Evolutionary conservation across 1,140 invertebrate genomes (phyloP).

Genomic region (Psilanteris sp.): DNA sequence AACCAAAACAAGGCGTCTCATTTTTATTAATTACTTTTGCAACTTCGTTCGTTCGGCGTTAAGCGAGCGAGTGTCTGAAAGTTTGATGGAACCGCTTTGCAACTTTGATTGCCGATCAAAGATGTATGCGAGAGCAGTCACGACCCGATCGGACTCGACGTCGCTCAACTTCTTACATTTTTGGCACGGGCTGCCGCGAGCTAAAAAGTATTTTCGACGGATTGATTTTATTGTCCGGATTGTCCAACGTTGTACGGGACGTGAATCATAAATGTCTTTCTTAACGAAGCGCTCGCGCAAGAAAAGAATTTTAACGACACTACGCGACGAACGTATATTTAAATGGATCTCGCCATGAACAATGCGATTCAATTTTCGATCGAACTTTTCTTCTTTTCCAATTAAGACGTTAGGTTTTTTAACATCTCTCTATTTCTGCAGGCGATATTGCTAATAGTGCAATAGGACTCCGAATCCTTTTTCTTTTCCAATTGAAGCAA

Average conservation of each 20-base stretch:
- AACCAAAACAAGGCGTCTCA: constrained; percentile 11
- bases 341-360: constrained; percentile 29
- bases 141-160: constrained; percentile 7
- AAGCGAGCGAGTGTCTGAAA: constrained; percentile 21
- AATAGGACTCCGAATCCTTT: no score
- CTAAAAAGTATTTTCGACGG: constrained; percentile 37
- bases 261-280: constrained; percentile 36
- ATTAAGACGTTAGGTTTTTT: no score
- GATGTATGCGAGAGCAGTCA: constrained; percentile 43
- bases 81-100: constrained; percentile 54
- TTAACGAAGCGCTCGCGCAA: constrained; percentile 42
- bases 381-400: constrained; percentile 5
- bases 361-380: constrained; percentile 25
- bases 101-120: constrained; percentile 58
- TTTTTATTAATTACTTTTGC: constrained; percentile 55
- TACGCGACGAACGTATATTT: constrained; percentile 25
- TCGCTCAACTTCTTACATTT: constrained; percentile 47
- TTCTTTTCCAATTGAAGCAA: no score
- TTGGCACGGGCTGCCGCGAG: constrained; percentile 47
- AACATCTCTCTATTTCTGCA: no score
- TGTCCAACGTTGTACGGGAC: constrained; percentile 34
- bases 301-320: constrained; percentile 49
- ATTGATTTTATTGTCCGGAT: constrained; percentile 52
- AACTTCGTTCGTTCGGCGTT: constrained; percentile 16
- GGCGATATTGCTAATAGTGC: no score